phyloP scores from a whole-genome alignment of 2,113 vertebrate species.

The Glaucidium brasilianum region DNA sequence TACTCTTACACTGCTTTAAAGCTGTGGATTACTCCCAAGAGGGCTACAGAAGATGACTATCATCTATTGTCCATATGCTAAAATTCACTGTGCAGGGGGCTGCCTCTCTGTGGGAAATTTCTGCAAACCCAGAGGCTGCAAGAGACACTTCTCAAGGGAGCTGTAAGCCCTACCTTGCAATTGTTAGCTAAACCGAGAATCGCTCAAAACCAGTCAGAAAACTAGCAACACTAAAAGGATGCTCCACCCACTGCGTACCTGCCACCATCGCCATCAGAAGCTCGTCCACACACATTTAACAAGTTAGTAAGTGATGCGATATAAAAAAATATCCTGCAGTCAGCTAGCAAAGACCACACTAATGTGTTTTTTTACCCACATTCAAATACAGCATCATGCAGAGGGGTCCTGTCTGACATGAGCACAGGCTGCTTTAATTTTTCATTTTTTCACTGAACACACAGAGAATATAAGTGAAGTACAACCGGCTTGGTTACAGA shows the following conservation, averaged over 20 bases:
- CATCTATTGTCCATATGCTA: not conserved
- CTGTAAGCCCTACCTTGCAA: not conserved
- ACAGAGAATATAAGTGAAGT: not conserved
- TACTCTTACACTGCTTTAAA: not conserved
- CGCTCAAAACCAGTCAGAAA: not conserved
- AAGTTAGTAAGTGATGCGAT: not conserved
- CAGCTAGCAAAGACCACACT: not conserved
- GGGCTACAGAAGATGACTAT: not conserved
- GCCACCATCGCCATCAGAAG: not conserved
- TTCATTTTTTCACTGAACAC: not conserved
- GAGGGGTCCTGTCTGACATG: not conserved
- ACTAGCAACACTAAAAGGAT: not conserved
- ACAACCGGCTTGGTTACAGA: not conserved
- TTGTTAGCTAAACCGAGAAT: not conserved
- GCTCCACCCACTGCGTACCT: fast-evolving
- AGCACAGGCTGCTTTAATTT: not conserved
- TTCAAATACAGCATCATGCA: not conserved
- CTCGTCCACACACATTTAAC: not conserved
- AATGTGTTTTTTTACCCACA: fast-evolving
- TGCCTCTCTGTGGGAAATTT: not conserved
- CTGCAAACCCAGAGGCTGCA: not conserved
- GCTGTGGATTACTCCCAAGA: not conserved
- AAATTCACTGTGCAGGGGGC: not conserved
- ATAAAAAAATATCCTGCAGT: not conserved
- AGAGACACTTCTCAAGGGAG: not conserved